These are phyloP conservation scores for Potamarius usumacintae DNA, from an alignment of 2,113 vertebrate genomes.

Conservation along the genomic window DNA sequence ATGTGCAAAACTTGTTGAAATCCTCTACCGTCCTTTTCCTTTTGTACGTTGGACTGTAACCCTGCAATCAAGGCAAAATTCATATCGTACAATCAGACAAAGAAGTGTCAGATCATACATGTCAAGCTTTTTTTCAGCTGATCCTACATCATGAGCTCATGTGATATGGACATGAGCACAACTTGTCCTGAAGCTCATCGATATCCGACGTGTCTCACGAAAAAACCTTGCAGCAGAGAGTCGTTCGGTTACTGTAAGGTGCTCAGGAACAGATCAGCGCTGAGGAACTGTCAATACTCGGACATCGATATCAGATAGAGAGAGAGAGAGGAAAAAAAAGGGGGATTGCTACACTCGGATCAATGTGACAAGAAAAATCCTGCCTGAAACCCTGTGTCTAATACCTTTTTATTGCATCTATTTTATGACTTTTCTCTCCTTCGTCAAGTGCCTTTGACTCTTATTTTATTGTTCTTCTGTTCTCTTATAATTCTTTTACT, in stretches of 20 bases:
- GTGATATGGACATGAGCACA: not conserved
- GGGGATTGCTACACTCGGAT: no score
- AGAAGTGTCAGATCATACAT: not conserved
- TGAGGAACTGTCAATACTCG: no score
- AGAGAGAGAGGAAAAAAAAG: no score
- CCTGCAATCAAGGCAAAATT: constrained; percentile 67
- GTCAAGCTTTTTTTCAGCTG: not conserved
- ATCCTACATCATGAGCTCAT: no score
- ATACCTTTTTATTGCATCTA: no score
- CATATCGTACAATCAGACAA: not conserved
- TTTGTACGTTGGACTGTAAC: constrained; percentile 80
- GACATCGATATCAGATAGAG: no score
- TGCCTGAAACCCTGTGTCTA: no score
- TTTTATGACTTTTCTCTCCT: no score
- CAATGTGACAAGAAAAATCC: no score
- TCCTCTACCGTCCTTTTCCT: constrained; percentile 92
- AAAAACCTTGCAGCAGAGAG: not conserved
- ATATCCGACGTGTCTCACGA: not conserved
- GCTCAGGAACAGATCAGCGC: not conserved
- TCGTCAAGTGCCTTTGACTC: no score
- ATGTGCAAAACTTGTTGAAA: constrained; percentile 99
- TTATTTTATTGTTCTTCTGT: no score
- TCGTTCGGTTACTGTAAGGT: not conserved
- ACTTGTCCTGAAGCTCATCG: not conserved
- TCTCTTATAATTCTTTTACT: no score